phyloP scores from a whole-genome alignment of 2,797 vertebrate genomes.

The Pipistrellus pipistrellus region DNA sequence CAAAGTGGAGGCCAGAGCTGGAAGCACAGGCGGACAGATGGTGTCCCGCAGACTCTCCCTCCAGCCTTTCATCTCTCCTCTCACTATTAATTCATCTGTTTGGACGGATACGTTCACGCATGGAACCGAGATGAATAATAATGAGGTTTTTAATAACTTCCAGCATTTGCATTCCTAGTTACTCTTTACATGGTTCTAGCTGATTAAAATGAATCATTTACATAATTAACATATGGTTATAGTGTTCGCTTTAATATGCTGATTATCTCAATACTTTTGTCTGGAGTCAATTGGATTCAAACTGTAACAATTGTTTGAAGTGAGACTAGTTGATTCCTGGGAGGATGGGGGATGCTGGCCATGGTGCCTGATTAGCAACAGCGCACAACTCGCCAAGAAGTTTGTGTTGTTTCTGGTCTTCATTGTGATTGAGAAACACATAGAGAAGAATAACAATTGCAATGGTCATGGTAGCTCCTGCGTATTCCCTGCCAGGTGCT shows the following conservation, averaged over 20 bases:
- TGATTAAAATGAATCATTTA: conserved; percentile 99
- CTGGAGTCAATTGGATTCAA: conserved; percentile 94
- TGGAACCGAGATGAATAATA: conserved; percentile 96
- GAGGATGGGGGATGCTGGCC: conserved; percentile 88
- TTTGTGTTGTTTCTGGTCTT: conserved; percentile 68
- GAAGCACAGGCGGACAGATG: conserved; percentile 93
- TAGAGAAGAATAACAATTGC: conserved; percentile 44
- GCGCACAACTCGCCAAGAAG: conserved; percentile 87
- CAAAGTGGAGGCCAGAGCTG: conserved; percentile 87
- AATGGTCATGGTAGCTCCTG: background rate
- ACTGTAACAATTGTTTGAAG: conserved; percentile 93
- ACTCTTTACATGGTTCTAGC: conserved; percentile 97
- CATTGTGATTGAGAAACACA: conserved; percentile 68
- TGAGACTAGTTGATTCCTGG: conserved; percentile 91
- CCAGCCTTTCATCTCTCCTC: conserved; percentile 96
- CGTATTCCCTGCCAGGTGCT: background rate
- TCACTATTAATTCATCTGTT: conserved; percentile 97
- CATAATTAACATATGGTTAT: conserved; percentile 99
- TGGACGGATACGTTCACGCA: conserved; percentile 93
- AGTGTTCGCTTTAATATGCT: conserved; percentile 96
- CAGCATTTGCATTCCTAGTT: conserved; percentile 96
- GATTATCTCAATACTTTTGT: conserved; percentile 95
- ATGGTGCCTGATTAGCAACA: conserved; percentile 86
- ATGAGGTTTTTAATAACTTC: conserved; percentile 97
- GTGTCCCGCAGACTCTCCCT: conserved; percentile 92